Percentiles rank a stretch among this genome's conserved stretches.
Conservation (phyloP, 2,113 vertebrate species). For the Gyps fulvus region DNA sequence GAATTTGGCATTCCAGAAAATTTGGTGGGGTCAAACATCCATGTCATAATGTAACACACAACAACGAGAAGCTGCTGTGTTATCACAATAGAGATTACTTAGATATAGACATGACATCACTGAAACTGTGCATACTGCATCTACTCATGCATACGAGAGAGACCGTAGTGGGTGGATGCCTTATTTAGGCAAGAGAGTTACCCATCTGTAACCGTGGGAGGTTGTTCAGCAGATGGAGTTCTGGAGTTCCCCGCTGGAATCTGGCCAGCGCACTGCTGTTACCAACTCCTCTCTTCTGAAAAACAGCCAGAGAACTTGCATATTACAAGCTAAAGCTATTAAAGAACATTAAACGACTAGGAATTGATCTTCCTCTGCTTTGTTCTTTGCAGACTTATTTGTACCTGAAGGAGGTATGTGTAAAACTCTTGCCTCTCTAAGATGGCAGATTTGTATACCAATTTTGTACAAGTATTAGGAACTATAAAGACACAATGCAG, state of each 20-base stretch:
- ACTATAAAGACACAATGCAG: background rate
- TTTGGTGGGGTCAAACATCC: background rate
- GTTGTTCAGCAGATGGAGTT: background rate
- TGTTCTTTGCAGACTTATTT: background rate
- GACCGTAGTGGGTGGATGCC: background rate
- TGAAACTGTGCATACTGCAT: too few relatives aligned
- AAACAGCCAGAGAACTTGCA: background rate
- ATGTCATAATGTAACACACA: background rate
- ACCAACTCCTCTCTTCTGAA: background rate
- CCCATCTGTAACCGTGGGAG: background rate
- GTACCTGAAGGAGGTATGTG: background rate
- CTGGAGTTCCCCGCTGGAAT: background rate
- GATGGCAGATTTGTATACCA: background rate
- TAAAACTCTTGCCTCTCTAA: background rate
- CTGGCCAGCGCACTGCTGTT: background rate
- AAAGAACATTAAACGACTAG: background rate
- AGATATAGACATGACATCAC: background rate
- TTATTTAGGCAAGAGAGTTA: background rate
- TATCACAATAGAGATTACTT: background rate
- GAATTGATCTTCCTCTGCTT: background rate
- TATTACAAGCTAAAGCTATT: background rate
- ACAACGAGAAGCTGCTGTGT: background rate
- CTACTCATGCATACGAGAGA: background rate
- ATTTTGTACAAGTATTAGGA: background rate
- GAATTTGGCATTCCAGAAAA: background rate